A percentile compares a stretch with the other conserved stretches of the same genome.
These are phyloP conservation scores for Nyctibius grandis DNA, from an alignment of 2,797 vertebrate genomes.

Conservation along the genomic window DNA sequence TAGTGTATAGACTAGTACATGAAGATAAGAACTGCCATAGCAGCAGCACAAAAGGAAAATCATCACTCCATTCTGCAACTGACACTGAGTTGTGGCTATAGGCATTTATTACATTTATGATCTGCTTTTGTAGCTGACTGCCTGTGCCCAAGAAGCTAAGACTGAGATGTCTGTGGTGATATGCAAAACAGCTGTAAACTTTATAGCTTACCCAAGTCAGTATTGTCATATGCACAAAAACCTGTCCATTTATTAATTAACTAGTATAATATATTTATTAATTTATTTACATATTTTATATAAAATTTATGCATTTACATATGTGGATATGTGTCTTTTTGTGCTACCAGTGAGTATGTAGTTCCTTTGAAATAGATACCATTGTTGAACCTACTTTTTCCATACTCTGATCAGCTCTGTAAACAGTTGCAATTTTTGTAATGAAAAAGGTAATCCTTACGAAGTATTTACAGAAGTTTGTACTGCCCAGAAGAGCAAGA, in stretches of 20 bases:
- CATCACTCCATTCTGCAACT: not conserved
- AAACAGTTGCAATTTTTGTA: not conserved
- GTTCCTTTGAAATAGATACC: not conserved
- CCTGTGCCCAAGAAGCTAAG: not conserved
- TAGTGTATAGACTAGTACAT: not conserved
- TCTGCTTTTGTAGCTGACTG: not conserved
- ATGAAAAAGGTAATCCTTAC: not conserved
- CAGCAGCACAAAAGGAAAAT: not conserved
- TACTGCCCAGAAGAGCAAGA: not conserved
- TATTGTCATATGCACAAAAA: not conserved
- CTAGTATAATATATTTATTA: not conserved
- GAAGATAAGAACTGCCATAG: not conserved
- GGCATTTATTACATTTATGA: not conserved
- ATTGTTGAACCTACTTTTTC: not conserved
- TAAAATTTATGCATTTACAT: not conserved
- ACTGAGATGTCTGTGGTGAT: not conserved
- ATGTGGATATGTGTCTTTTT: not conserved
- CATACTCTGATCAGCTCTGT: not conserved
- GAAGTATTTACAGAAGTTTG: not conserved
- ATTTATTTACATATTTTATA: not conserved
- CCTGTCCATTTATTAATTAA: not conserved
- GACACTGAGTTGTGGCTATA: not conserved
- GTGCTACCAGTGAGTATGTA: not conserved
- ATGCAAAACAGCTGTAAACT: not conserved
- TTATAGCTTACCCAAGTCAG: not conserved